Conservation (phyloP, 2,113 vertebrate species). For the Sapayoa aenigma region DNA sequence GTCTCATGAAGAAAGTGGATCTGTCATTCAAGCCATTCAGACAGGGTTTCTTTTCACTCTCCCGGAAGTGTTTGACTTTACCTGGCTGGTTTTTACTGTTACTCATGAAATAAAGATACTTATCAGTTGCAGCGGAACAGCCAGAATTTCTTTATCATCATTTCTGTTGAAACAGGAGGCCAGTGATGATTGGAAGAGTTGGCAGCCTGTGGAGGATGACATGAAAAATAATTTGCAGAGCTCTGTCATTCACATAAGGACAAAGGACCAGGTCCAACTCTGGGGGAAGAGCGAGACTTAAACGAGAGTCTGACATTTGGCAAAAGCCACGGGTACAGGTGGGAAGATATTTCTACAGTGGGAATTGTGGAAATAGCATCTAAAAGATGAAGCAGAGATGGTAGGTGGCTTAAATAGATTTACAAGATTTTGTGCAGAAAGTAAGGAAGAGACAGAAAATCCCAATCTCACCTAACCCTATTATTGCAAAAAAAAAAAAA, state of each 20-base stretch:
- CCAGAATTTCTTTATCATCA: neutral
- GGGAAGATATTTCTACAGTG: neutral
- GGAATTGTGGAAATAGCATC: neutral
- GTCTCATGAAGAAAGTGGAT: constrained; percentile 16
- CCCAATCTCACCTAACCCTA: neutral
- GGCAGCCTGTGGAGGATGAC: neutral
- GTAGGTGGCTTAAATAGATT: neutral
- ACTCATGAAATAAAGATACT: constrained; percentile 20
- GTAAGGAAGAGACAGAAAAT: neutral
- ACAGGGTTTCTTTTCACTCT: constrained; percentile 12
- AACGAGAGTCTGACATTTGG: neutral
- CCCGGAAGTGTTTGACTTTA: constrained; percentile 25
- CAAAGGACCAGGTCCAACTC: neutral
- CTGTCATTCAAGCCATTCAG: constrained; percentile 25
- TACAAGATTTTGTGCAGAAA: neutral
- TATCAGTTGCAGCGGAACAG: neutral
- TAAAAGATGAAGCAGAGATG: neutral
- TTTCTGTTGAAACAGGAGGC: constrained; percentile 7
- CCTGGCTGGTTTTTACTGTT: neutral
- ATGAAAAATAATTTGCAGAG: neutral
- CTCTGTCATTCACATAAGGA: neutral
- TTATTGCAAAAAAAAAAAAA: neutral
- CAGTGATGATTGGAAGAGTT: neutral
- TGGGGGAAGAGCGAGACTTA: neutral
- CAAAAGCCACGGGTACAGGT: neutral